Evolutionary conservation across 2,888 invertebrate species (phyloP), one percentile per base, ranked within the genome.

Genomic region (Aleiodes testaceus): DNA sequence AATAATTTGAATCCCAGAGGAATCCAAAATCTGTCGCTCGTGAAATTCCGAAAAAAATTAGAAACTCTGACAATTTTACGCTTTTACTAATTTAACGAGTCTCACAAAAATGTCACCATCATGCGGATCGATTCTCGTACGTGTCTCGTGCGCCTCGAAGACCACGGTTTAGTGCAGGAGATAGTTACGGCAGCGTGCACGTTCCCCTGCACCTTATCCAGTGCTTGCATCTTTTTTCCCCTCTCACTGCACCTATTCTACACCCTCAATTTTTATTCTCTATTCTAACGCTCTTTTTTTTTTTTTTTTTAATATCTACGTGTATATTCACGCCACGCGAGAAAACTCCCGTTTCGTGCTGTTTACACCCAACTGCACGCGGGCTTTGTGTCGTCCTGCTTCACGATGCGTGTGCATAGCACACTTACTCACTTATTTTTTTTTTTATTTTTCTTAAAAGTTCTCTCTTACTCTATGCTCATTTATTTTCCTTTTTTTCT

Each of bases 101-200:
- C 79, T 81, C 75, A 74, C 78, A 80, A 83, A 84, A 84, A 81
- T 82, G 82, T 84, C 81, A 76, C 80, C 75, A 77, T 63, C 22
- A 45, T 44, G 47, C 47, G 66, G 14, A 70, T 66, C 47, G 63
- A 63, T 63, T 14, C 7, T 9, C 36, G 44, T n/a, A 18, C 3
- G 18, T 16, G 16, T 36, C 18, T n/a, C 22, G 7, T 63, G 22
- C n/a, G 22, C 44, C 63, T 45, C 45, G 63, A 63, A 63, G 63
- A 63, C 45, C 45, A 44, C 44, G 22, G 47, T 4, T 26, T 47
- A 47, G 16, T n/a, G 36, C 36, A 2, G 14, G 16, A 63, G 63
- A 63, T 63, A 81, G 82, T 84, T 84, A 84, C 84, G 83, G 83
- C 69, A 79, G 82, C 80, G 78, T 80, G 81, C 67, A 53, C 80